These are phyloP conservation scores for Mya arenaria DNA, from an alignment of 1,140 invertebrate species.

Conservation along the genomic window DNA sequence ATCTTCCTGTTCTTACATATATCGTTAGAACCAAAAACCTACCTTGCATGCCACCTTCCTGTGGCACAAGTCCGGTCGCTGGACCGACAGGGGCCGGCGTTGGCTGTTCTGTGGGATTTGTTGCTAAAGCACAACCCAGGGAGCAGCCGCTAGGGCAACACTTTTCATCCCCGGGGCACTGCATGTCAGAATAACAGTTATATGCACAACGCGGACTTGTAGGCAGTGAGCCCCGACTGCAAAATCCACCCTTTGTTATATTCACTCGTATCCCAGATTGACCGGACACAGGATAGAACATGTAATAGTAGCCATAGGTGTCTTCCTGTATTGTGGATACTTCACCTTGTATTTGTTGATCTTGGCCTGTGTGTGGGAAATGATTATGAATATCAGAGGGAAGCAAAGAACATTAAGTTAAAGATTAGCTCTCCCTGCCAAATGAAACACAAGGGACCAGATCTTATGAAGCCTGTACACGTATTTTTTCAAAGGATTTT, in stretches of 20 bases:
- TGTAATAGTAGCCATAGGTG: constrained; percentile 19
- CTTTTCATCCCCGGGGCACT: constrained; percentile 30
- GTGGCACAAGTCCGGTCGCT: no score
- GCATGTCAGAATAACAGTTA: constrained; percentile 34
- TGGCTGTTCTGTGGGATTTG: background rate
- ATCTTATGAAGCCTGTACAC: no score
- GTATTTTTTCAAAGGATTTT: no score
- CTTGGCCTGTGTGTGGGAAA: no score
- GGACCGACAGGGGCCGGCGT: background rate
- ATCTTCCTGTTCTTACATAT: no score
- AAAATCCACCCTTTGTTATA: constrained; percentile 46
- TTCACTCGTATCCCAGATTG: constrained; percentile 21
- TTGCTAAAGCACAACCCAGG: constrained; percentile 5
- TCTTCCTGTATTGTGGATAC: constrained; percentile 27
- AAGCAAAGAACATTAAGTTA: no score
- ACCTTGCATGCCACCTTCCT: no score
- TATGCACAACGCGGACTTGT: constrained; percentile 9
- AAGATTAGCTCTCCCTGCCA: no score
- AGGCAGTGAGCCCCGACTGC: background rate
- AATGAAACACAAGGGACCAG: no score
- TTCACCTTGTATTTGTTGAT: background rate
- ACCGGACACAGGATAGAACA: constrained; percentile 3
- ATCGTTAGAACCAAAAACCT: no score
- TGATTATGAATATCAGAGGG: no score
- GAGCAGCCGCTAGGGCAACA: constrained; percentile 50